phyloP scores from a whole-genome alignment of 2,113 vertebrate species.

The Nothobranchius kuhntae region DNA sequence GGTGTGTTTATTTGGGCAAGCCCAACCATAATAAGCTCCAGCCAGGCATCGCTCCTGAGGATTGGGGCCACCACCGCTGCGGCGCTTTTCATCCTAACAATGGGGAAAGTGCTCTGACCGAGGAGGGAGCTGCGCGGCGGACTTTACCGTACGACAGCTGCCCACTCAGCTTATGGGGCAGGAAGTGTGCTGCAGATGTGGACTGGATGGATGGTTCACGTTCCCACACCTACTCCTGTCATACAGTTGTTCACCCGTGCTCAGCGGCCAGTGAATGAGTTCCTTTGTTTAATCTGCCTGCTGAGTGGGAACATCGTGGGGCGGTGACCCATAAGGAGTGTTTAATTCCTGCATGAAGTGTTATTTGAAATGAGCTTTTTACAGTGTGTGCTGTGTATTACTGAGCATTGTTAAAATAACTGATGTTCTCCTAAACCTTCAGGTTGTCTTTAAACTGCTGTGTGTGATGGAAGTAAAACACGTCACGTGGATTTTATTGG shows the following conservation, averaged over 20 bases:
- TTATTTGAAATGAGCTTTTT: conserved; percentile 2
- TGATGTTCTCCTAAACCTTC: background rate
- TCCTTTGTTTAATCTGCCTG: conserved; percentile 56
- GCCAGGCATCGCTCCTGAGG: conserved; percentile 72
- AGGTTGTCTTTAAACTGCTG: background rate
- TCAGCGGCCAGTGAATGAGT: conserved; percentile 56
- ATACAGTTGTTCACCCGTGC: conserved; percentile 58
- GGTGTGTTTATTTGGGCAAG: conserved; percentile 80
- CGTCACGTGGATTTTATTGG: background rate
- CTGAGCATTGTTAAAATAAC: background rate
- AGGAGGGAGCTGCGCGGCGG: conserved; percentile 52
- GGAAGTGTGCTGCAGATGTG: conserved; percentile 58
- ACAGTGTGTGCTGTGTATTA: background rate
- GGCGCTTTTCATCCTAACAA: conserved; percentile 72
- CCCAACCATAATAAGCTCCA: conserved; percentile 79
- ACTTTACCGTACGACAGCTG: conserved; percentile 65
- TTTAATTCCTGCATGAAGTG: conserved; percentile 6
- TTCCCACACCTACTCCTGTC: conserved; percentile 70
- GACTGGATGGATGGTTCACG: conserved; percentile 52
- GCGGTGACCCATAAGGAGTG: conserved; percentile 11
- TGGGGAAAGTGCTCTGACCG: conserved; percentile 62
- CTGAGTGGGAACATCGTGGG: conserved; percentile 8
- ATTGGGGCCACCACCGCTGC: conserved; percentile 62
- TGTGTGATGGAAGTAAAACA: too few species aligned
- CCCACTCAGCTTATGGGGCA: conserved; percentile 44